phyloP scores from a whole-genome alignment of 2,113 vertebrate genomes.

The Balaeniceps rex region DNA sequence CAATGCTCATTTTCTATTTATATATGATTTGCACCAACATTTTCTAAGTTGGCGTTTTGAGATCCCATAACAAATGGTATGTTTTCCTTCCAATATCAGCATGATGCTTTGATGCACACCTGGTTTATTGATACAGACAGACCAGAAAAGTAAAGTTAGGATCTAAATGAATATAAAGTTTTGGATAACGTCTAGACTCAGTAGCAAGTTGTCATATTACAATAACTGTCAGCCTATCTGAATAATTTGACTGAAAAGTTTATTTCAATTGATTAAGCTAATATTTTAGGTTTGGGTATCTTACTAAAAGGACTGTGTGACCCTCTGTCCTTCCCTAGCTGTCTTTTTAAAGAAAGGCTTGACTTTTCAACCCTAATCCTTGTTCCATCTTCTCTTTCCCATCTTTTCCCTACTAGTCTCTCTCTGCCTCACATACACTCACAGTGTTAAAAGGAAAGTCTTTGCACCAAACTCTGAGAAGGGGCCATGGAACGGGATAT shows the following conservation, averaged over 20 bases:
- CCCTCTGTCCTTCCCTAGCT: background rate
- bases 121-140: background rate
- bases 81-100: background rate
- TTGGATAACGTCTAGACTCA: background rate
- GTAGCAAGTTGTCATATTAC: background rate
- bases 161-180: background rate
- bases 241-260: background rate
- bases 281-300: background rate
- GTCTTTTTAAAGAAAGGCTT: background rate
- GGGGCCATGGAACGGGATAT: fast-evolving
- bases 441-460: background rate
- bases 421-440: fast-evolving
- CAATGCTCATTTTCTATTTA: background rate
- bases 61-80: background rate
- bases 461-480: background rate
- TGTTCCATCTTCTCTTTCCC: background rate
- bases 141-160: background rate
- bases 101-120: background rate
- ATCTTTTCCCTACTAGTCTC: background rate
- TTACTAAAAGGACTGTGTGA: background rate
- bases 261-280: background rate
- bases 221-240: background rate
- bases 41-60: background rate
- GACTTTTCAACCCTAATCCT: background rate
- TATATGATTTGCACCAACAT: background rate